Percentiles rank a stretch among this genome's conserved stretches.
phyloP scores from a whole-genome alignment of 2,888 invertebrate genomes.

The Drosophila nr. perissopoda region DNA sequence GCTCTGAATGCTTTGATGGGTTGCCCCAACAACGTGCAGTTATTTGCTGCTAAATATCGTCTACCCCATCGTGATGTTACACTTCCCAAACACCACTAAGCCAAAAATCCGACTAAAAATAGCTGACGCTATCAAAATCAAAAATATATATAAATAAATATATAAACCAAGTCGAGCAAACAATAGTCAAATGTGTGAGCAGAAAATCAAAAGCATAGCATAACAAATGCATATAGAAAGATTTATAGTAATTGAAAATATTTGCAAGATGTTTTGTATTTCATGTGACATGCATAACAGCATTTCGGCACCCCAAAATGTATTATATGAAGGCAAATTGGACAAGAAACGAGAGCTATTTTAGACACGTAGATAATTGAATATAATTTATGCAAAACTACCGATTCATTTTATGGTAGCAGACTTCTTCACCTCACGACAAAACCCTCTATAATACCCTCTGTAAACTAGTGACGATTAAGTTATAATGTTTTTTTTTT shows the following conservation, averaged over 20 bases:
- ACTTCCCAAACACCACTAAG: slow-evolving; percentile 42
- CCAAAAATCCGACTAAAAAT: slow-evolving; percentile 63
- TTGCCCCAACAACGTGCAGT: slow-evolving; percentile 54
- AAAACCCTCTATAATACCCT: not conserved
- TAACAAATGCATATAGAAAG: slow-evolving; percentile 2
- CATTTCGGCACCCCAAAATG: slow-evolving; percentile 10
- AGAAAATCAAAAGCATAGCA: slow-evolving; percentile 23
- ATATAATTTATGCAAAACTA: not conserved
- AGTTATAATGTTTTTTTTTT: not conserved
- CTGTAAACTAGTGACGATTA: not conserved
- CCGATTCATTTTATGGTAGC: not conserved
- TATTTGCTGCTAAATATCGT: slow-evolving; percentile 61
- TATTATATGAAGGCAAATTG: not conserved
- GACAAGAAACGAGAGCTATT: not conserved
- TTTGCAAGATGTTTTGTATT: slow-evolving; percentile 17
- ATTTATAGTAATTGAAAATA: slow-evolving; percentile 43
- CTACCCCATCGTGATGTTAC: slow-evolving; percentile 56
- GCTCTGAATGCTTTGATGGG: slow-evolving; percentile 52
- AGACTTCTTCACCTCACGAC: not conserved
- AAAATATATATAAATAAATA: slow-evolving; percentile 20
- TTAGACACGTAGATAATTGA: not conserved
- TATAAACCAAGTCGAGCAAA: slow-evolving; percentile 26
- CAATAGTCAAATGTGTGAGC: slow-evolving; percentile 23
- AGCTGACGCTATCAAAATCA: slow-evolving; percentile 55
- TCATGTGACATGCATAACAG: slow-evolving; percentile 17